These are phyloP conservation scores for Ictalurus furcatus DNA, from an alignment of 2,113 vertebrate genomes.

Conservation along the genomic window DNA sequence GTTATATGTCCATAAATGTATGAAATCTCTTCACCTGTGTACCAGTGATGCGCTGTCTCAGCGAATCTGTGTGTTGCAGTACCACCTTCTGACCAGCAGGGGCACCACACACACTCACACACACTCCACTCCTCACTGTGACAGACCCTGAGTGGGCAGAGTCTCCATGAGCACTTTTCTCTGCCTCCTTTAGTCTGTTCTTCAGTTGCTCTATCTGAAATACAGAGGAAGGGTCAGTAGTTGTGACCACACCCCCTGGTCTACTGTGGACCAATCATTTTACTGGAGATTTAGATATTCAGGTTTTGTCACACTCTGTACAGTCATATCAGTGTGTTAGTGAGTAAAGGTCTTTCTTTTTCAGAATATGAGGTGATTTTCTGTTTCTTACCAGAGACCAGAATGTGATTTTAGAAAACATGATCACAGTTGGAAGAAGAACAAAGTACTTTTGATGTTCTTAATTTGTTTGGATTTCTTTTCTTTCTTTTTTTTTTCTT, in stretches of 20 bases:
- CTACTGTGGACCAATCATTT: neutral
- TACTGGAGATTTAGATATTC: neutral
- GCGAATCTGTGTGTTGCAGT: neutral
- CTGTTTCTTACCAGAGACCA: neutral
- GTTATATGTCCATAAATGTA: neutral
- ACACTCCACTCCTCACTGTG: slow-evolving; percentile 29
- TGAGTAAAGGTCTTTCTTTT: neutral
- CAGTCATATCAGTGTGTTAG: neutral
- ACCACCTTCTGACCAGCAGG: slow-evolving; percentile 69
- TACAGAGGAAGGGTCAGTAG: neutral
- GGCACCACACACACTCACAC: slow-evolving; percentile 32
- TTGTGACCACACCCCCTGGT: neutral
- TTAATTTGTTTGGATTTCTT: no score
- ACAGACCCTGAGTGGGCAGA: neutral
- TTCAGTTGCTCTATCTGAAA: slow-evolving; percentile 87
- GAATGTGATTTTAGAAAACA: neutral
- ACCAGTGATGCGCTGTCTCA: slow-evolving; percentile 38
- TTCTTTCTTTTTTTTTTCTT: neutral
- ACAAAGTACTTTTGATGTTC: neutral
- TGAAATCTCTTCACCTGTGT: slow-evolving; percentile 29
- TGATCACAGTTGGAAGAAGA: neutral
- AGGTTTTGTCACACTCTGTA: neutral
- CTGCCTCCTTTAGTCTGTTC: slow-evolving; percentile 72
- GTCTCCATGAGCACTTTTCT: slow-evolving; percentile 67
- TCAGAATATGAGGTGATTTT: neutral